Evolutionary conservation across 1,140 invertebrate genomes (phyloP).

Genomic region (Nasonia vitripennis): DNA sequence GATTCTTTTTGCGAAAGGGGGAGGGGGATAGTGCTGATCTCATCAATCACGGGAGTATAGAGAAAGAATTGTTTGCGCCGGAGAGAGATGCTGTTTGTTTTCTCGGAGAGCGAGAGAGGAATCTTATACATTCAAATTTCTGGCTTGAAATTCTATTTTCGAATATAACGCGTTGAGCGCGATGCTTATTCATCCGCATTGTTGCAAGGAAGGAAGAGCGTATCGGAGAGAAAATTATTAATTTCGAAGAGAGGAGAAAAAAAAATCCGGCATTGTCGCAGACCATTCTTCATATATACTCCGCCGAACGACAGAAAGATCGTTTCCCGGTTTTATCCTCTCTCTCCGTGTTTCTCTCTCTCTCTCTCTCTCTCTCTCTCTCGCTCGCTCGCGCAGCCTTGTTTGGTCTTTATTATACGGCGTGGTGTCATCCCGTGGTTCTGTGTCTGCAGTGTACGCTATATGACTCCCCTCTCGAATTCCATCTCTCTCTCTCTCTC

Average conservation of each 20-base stretch:
- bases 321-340: neutral
- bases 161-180: neutral
- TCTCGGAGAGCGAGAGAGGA: neutral
- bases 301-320: neutral
- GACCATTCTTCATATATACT: neutral
- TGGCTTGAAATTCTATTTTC: neutral
- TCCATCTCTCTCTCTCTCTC: neutral
- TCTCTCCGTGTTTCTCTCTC: neutral
- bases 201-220: neutral
- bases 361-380: neutral
- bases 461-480: neutral
- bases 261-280: neutral
- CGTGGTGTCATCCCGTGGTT: neutral
- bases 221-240: neutral
- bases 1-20: neutral
- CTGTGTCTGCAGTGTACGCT: neutral
- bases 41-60: neutral
- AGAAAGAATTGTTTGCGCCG: neutral
- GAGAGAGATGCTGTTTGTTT: too few relatives aligned
- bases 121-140: neutral
- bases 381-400: neutral
- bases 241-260: neutral
- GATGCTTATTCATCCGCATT: neutral
- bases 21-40: neutral
- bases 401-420: constrained; percentile 5